Conservation (phyloP, 1,140 invertebrate genomes). For the Liolophura sinensis region DNA sequence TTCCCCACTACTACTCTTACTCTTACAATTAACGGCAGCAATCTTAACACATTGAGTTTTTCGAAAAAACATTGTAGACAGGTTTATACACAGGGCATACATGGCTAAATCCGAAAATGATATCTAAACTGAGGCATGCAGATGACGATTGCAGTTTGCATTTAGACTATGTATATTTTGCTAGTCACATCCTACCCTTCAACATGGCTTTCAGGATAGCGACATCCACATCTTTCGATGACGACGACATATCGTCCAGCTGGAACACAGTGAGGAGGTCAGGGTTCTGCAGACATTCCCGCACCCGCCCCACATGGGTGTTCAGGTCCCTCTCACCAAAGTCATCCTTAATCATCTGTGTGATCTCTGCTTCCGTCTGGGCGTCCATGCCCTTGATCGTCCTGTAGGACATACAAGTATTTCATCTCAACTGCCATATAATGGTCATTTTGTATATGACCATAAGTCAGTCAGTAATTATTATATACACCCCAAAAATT, state of each 20-base stretch:
- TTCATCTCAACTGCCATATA: neutral
- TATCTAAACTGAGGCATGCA: too few relatives aligned
- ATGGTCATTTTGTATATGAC: neutral
- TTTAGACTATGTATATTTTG: too few relatives aligned
- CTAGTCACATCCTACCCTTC: slow-evolving; percentile 41
- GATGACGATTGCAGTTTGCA: too few relatives aligned
- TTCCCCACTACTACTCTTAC: too few relatives aligned
- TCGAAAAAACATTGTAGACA: too few relatives aligned
- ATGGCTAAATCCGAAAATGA: too few relatives aligned
- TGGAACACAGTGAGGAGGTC: slow-evolving; percentile 53
- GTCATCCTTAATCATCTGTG: slow-evolving; percentile 33
- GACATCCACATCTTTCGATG: slow-evolving; percentile 47
- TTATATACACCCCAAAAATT: neutral
- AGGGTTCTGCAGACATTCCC: slow-evolving; percentile 38
- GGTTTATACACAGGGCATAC: too few relatives aligned
- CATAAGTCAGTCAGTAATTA: neutral
- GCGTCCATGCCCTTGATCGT: slow-evolving; percentile 10
- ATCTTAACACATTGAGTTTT: too few relatives aligned
- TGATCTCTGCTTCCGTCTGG: slow-evolving; percentile 26
- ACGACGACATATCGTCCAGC: slow-evolving; percentile 33
- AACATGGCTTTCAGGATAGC: slow-evolving; percentile 56
- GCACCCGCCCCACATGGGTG: slow-evolving; percentile 28
- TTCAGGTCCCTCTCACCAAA: slow-evolving; percentile 28
- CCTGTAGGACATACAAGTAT: neutral
- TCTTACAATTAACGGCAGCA: too few relatives aligned